A percentile compares a stretch with the other conserved stretches of the same genome.
These are phyloP conservation scores for Drosophila diplacantha DNA, from an alignment of 2,888 invertebrate genomes.

Conservation along the genomic window DNA sequence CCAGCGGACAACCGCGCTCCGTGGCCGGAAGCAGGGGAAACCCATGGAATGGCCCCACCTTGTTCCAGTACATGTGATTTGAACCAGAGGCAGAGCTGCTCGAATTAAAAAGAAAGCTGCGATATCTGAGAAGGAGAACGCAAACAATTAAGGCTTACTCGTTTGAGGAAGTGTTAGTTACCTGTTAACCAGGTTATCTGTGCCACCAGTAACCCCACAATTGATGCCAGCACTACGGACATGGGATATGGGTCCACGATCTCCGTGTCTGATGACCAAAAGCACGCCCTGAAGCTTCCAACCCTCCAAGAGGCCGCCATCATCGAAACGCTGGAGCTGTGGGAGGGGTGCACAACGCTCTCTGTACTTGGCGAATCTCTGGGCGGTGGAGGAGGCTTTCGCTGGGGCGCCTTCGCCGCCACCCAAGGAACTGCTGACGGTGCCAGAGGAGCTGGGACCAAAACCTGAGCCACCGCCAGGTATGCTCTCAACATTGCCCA, in stretches of 20 bases:
- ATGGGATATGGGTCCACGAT: constrained; percentile 91
- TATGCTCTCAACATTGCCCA: constrained; percentile 79
- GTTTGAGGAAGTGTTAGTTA: constrained; percentile 31
- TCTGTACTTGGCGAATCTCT: constrained; percentile 80
- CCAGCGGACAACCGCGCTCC: constrained; percentile 86
- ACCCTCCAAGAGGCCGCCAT: constrained; percentile 80
- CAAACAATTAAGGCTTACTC: neutral
- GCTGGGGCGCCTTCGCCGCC: constrained; percentile 20
- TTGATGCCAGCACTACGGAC: constrained; percentile 87
- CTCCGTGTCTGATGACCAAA: constrained; percentile 91
- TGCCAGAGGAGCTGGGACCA: constrained; percentile 39
- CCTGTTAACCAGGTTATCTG: constrained; percentile 77
- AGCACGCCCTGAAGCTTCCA: constrained; percentile 80
- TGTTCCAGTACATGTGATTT: constrained; percentile 85
- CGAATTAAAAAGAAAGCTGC: constrained; percentile 75
- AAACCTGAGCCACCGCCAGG: constrained; percentile 40
- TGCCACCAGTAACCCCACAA: constrained; percentile 81
- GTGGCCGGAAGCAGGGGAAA: constrained; percentile 87
- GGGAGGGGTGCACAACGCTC: constrained; percentile 85
- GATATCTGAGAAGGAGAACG: constrained; percentile 63
- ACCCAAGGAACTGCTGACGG: constrained; percentile 37
- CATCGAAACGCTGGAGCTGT: constrained; percentile 83
- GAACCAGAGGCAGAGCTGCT: constrained; percentile 72
- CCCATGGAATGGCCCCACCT: constrained; percentile 89
- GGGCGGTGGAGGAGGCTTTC: constrained; percentile 39